These are phyloP conservation scores for Andrena praecox DNA, from an alignment of 2,888 invertebrate genomes.

Conservation along the genomic window DNA sequence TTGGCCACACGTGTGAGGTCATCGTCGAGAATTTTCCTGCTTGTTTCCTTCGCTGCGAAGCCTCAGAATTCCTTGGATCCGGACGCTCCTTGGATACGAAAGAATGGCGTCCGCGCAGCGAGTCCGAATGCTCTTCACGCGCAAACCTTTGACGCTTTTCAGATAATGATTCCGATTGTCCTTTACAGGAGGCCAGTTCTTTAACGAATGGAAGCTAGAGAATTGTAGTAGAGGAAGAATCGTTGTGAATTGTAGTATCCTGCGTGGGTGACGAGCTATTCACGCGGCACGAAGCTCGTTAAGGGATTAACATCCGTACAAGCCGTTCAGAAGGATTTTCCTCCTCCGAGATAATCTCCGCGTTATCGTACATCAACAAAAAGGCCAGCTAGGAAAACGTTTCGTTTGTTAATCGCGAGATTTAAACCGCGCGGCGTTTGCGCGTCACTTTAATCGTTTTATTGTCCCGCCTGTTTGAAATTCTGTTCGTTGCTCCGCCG, in stretches of 20 bases:
- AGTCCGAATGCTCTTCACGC: neutral
- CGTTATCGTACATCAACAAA: conserved; percentile 17
- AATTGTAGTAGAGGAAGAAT: too few relatives aligned
- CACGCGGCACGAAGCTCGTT: neutral
- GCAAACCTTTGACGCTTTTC: neutral
- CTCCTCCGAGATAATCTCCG: neutral
- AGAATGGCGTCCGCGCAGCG: neutral
- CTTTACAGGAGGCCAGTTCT: too few relatives aligned
- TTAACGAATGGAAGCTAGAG: too few relatives aligned
- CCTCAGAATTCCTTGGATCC: neutral
- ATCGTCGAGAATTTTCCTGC: conserved; percentile 23
- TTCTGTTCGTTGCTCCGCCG: conserved; percentile 50
- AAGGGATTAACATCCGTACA: neutral
- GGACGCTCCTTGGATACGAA: neutral
- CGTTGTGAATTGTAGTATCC: too few relatives aligned
- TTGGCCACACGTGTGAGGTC: conserved; percentile 22
- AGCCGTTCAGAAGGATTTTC: neutral
- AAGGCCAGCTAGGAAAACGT: conserved; percentile 14
- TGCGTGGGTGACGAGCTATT: too few relatives aligned
- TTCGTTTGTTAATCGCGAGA: conserved; percentile 39
- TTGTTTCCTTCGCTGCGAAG: neutral
- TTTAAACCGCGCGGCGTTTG: conserved; percentile 14
- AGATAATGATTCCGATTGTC: neutral
- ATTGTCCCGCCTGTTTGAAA: conserved; percentile 55
- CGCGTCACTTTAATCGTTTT: conserved; percentile 49